Conservation (phyloP, 2,888 invertebrate genomes). For the Vanessa cardui region DNA sequence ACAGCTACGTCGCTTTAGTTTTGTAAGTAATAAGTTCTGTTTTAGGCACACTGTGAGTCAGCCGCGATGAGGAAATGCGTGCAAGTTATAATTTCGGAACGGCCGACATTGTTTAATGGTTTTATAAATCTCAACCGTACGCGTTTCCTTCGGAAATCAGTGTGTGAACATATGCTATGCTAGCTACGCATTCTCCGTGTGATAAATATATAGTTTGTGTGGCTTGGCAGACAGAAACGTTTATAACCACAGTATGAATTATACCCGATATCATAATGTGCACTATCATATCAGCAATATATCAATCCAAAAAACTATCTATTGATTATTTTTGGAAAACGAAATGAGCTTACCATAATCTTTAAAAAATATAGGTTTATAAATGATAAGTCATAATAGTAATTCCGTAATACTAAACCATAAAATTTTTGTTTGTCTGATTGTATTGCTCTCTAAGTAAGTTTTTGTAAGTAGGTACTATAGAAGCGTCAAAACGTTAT, state of each 20-base stretch:
- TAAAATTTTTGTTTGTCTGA: no score
- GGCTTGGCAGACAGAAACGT: conserved; percentile 22
- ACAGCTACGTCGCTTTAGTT: conserved; percentile 39
- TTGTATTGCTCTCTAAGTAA: no score
- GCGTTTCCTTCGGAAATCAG: conserved; percentile 51
- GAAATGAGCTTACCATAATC: no score
- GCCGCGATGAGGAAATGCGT: conserved; percentile 79
- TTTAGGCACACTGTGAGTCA: conserved; percentile 78
- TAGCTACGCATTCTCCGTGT: conserved; percentile 9
- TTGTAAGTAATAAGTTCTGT: conserved; percentile 78
- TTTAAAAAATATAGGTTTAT: no score
- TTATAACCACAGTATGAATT: not conserved
- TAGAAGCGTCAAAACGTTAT: no score
- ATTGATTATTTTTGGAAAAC: no score
- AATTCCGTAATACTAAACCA: no score
- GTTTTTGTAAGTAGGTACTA: no score
- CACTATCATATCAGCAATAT: no score
- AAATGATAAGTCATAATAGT: no score
- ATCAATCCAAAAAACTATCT: no score
- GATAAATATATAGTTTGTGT: conserved; percentile 22
- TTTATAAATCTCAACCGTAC: conserved; percentile 67
- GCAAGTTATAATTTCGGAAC: conserved; percentile 78
- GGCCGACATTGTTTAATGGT: conserved; percentile 75
- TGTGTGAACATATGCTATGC: conserved; percentile 36
- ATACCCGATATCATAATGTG: no score